Evolutionary conservation across 2,888 invertebrate species (phyloP).

Genomic region (Patella ulyssiponensis): DNA sequence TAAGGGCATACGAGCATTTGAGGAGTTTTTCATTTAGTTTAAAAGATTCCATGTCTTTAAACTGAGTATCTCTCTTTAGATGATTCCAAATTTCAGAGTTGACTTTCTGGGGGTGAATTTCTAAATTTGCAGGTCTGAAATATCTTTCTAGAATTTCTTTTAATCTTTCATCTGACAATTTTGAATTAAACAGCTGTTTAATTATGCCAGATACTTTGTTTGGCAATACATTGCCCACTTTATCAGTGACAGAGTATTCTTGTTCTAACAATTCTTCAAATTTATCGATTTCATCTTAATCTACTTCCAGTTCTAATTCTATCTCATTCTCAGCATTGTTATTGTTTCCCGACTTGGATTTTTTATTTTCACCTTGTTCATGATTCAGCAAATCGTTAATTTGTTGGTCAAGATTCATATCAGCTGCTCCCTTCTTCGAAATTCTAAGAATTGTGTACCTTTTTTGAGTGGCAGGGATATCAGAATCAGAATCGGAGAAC

Average conservation of each 20-base stretch:
- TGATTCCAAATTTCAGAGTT: slow-evolving; percentile 1
- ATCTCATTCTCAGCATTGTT: too few relatives aligned
- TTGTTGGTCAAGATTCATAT: too few relatives aligned
- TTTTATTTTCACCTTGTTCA: too few relatives aligned
- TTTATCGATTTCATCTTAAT: background rate
- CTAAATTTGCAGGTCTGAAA: background rate
- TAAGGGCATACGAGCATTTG: background rate
- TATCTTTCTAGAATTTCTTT: background rate
- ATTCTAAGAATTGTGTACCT: too few relatives aligned
- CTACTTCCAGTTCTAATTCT: too few relatives aligned
- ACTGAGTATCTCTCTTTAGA: background rate
- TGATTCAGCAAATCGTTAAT: too few relatives aligned
- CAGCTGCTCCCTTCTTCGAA: too few relatives aligned
- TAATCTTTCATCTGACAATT: background rate
- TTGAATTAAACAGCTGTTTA: background rate
- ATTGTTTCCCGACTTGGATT: too few relatives aligned
- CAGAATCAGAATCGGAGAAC: too few relatives aligned
- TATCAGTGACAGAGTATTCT: background rate
- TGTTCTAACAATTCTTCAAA: background rate
- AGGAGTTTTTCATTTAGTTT: background rate
- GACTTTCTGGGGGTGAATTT: background rate
- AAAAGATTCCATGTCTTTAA: background rate
- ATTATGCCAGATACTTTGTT: background rate
- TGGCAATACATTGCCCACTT: background rate
- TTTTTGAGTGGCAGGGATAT: too few relatives aligned